A percentile compares a stretch with the other conserved stretches of the same genome.
Conservation (phyloP, 2,797 vertebrate species). For the Coracias cyanogaster region DNA sequence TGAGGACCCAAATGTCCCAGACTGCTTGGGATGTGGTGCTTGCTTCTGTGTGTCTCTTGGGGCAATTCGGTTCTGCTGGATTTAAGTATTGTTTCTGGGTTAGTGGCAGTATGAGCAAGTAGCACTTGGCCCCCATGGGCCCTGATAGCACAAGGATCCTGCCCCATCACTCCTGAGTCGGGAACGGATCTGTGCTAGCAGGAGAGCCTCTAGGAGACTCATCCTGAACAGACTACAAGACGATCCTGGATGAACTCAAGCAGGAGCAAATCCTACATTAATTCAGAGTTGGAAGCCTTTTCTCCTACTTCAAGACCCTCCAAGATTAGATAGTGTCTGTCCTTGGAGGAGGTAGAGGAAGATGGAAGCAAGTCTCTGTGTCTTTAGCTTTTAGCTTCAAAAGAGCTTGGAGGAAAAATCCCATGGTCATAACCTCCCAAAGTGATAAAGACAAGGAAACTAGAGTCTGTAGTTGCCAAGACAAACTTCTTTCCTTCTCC, state of each 20-base stretch:
- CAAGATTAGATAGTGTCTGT: constrained; percentile 7
- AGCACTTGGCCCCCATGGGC: not conserved
- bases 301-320: constrained; percentile 7
- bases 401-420: constrained; percentile 1
- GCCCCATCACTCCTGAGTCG: not conserved
- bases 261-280: not conserved
- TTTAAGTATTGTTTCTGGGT: not conserved
- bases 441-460: not conserved
- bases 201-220: not conserved
- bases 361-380: not conserved
- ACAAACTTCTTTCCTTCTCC: not conserved
- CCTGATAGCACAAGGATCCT: not conserved
- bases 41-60: not conserved
- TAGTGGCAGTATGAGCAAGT: not conserved
- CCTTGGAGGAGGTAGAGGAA: not conserved
- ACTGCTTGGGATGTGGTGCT: not conserved
- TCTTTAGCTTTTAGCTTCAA: constrained; percentile 5
- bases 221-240: constrained; percentile 7
- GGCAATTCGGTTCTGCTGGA: not conserved
- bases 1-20: not conserved
- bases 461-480: not conserved
- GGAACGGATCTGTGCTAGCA: not conserved
- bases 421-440: not conserved
- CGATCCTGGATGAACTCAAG: not conserved
- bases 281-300: constrained; percentile 15